Evolutionary conservation across 2,888 invertebrate genomes (phyloP).

Genomic region (Drosophila lutescens): DNA sequence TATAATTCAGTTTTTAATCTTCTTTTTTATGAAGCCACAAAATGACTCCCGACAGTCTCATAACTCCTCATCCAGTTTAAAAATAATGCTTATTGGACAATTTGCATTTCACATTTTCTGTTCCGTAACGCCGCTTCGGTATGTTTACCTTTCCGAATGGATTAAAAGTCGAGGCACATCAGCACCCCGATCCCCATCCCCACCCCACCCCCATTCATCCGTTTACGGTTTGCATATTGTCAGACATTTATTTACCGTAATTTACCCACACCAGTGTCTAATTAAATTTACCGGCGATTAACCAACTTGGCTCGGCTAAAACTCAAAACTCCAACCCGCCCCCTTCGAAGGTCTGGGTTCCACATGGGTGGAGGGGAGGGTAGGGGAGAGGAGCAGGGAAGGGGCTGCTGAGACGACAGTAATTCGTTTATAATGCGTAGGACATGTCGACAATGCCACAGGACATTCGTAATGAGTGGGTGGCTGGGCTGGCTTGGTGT

Average conservation of each 20-base stretch:
- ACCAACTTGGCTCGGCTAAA: conserved; percentile 72
- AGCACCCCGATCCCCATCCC: conserved; percentile 2
- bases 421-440: conserved; percentile 83
- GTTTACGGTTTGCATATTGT: conserved; percentile 50
- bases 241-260: conserved; percentile 77
- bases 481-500: conserved; percentile 14
- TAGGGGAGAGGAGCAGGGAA: neutral
- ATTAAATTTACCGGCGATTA: conserved; percentile 81
- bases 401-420: conserved; percentile 63
- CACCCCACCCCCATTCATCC: neutral
- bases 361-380: conserved; percentile 1
- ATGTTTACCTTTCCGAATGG: conserved; percentile 46
- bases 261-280: conserved; percentile 72
- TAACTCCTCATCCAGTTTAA: conserved; percentile 19
- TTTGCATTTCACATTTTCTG: conserved; percentile 44
- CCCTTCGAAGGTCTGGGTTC: conserved; percentile 8
- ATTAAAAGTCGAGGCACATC: conserved; percentile 38
- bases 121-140: conserved; percentile 35
- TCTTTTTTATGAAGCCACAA: neutral
- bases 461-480: conserved; percentile 78
- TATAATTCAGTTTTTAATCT: conserved; percentile 1
- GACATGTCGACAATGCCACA: conserved; percentile 83
- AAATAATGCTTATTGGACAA: conserved; percentile 40
- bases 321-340: conserved; percentile 60
- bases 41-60: conserved; percentile 8